These are phyloP conservation scores for Brachionus paranguensis DNA, from an alignment of 1,140 invertebrate genomes.

Conservation along the genomic window DNA sequence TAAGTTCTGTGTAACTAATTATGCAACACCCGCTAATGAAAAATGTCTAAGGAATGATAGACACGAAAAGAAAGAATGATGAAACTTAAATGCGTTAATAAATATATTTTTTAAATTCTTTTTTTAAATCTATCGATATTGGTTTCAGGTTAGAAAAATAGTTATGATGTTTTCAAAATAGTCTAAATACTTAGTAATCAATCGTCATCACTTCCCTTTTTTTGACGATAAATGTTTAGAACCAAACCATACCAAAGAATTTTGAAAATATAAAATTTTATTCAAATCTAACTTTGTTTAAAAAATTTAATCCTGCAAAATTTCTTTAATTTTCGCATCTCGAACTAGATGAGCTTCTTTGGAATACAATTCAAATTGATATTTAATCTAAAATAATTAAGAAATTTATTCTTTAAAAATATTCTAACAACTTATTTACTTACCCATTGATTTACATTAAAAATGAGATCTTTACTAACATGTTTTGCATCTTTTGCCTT, in stretches of 20 bases:
- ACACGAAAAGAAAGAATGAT: too few species aligned
- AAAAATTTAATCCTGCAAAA: constrained; percentile 14
- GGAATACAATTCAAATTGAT: constrained; percentile 24
- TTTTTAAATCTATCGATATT: too few species aligned
- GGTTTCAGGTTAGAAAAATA: too few species aligned
- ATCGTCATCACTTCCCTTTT: too few species aligned
- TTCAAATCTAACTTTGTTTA: not conserved
- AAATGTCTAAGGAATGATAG: too few species aligned
- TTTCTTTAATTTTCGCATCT: constrained; percentile 36
- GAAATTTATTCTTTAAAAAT: not conserved
- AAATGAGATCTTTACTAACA: constrained; percentile 62
- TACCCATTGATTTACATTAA: constrained; percentile 61
- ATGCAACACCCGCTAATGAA: too few species aligned
- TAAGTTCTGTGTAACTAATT: too few species aligned
- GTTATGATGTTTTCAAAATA: too few species aligned
- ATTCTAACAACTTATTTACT: not conserved
- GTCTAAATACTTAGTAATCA: too few species aligned
- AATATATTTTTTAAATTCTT: too few species aligned
- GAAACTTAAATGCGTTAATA: too few species aligned
- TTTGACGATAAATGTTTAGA: not conserved
- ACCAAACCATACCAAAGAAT: not conserved
- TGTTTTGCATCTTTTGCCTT: constrained; percentile 63
- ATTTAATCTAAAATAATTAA: constrained; percentile 11
- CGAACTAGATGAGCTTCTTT: constrained; percentile 8
- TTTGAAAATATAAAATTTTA: not conserved